Evolutionary conservation across 1,140 invertebrate species (phyloP).

Genomic region (Psix sp.): DNA sequence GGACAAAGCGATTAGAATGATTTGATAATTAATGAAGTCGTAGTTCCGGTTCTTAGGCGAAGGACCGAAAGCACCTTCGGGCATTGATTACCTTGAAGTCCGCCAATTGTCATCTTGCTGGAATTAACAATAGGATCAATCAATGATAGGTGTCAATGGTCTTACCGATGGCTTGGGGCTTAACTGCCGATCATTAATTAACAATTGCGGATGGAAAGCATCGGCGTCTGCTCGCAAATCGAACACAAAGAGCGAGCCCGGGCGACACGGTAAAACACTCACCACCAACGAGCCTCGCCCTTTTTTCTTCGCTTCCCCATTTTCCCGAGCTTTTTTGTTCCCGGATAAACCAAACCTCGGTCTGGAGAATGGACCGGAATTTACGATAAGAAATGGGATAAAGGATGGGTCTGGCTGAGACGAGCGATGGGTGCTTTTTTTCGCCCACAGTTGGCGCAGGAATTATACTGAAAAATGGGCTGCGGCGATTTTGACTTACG

Average conservation of each 20-base stretch:
- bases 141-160: conserved; percentile 53
- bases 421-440: conserved; percentile 37
- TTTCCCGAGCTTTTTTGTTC: conserved; percentile 15
- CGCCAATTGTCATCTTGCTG: conserved; percentile 42
- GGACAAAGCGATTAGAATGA: neutral
- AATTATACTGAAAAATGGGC: conserved; percentile 29
- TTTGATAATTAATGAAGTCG: conserved; percentile 38
- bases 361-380: conserved; percentile 73
- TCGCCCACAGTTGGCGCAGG: conserved; percentile 29
- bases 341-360: conserved; percentile 27
- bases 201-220: conserved; percentile 22
- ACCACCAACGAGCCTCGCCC: neutral
- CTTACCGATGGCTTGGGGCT: conserved; percentile 21
- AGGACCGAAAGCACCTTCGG: conserved; percentile 26
- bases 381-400: conserved; percentile 70
- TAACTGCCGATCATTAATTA: conserved; percentile 55
- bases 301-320: conserved; percentile 10
- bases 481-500: conserved; percentile 17
- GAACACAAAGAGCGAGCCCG: conserved; percentile 18
- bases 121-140: conserved; percentile 47
- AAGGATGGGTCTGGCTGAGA: conserved; percentile 3
- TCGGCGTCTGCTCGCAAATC: conserved; percentile 20
- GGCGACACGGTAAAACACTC: conserved; percentile 46
- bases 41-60: conserved; percentile 27
- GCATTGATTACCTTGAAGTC: conserved; percentile 45